These are phyloP conservation scores for Epizoanthus illoricatus DNA, from an alignment of 92 coral and sea anemone species.

Conservation along the genomic window DNA sequence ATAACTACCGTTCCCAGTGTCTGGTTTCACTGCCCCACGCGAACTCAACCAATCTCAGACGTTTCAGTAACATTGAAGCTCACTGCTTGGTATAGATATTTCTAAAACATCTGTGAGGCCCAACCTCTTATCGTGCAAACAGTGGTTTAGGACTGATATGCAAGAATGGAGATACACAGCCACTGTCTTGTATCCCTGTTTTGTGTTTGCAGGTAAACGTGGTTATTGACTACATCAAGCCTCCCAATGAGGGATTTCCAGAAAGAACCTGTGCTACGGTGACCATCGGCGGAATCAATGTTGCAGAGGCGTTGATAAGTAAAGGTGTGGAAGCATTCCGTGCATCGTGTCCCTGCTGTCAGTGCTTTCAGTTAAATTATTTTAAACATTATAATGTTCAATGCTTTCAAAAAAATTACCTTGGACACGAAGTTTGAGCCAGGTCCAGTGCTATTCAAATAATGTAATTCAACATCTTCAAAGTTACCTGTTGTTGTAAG, in stretches of 20 bases:
- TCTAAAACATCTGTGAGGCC: too few species aligned
- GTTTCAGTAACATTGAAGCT: too few species aligned
- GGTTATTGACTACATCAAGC: conserved; percentile 88
- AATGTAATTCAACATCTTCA: too few species aligned
- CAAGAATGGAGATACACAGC: neutral
- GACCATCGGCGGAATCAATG: conserved; percentile 79
- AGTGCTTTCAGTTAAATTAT: neutral
- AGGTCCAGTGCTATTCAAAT: too few species aligned
- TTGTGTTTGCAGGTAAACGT: conserved; percentile 73
- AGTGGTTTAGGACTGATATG: neutral
- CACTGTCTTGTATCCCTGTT: neutral
- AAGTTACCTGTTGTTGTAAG: too few species aligned
- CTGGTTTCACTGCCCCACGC: too few species aligned
- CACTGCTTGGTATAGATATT: too few species aligned
- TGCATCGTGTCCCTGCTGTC: neutral
- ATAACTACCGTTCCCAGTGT: too few species aligned
- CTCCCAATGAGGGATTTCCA: conserved; percentile 94
- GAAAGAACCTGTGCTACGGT: conserved; percentile 94
- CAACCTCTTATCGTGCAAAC: too few species aligned
- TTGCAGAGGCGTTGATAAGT: conserved; percentile 95
- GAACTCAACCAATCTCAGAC: too few species aligned
- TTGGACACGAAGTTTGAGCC: too few species aligned
- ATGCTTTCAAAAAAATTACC: too few species aligned
- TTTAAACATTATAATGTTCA: neutral
- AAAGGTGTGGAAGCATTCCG: conserved; percentile 50